Evolutionary conservation across 2,888 invertebrate species (phyloP), one percentile per base, ranked within the genome.

Genomic region (Cepaea hortensis): DNA sequence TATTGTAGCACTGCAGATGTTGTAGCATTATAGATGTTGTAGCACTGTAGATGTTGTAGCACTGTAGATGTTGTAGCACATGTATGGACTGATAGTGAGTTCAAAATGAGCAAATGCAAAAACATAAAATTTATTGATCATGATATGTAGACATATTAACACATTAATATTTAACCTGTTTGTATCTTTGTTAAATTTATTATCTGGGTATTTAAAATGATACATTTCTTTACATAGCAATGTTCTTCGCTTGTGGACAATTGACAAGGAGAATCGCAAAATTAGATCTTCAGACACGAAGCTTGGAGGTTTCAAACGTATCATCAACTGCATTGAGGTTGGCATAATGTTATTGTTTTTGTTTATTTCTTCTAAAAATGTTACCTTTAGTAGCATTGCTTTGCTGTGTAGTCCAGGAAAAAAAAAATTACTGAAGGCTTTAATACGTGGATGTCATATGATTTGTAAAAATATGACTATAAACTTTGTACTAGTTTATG

Each of bases 261-360:
- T 95, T 55, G 94, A 95, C 90, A 95, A 96, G 0, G 96, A 96
- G 84, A 96, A 96, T 89, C 96, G 97, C 91, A 95, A 96, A 90
- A 95, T 98, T 0, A 95, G 96, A 83, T 96, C 96, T 0, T 95
- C 96, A 50, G 97, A 98, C 92, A 97, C 98, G 3, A 95, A 96
- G 73, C 95, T 97, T 90, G 97, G 97, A 61, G 97, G 97, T 94
- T 95, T 97, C 89, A 96, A 97, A 85, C 95, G 98, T 73, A 96
- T 96, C 83, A 96, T 98, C 50, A 96, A 96, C 62, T 97, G 97
- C 90, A 96, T 97, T 89, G 96, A 96, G 90, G 95, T 95, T 91
- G 91, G 91, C 4, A 61, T 5, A 61, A 55, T 77, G 1, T 77
- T 35, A 7, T 61, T 61, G 68, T 18, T n/a, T 13, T 20, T 3